Base-by-base conservation (phyloP, 2,113 vertebrate species). In the Copsychus sechellarum region DNA sequence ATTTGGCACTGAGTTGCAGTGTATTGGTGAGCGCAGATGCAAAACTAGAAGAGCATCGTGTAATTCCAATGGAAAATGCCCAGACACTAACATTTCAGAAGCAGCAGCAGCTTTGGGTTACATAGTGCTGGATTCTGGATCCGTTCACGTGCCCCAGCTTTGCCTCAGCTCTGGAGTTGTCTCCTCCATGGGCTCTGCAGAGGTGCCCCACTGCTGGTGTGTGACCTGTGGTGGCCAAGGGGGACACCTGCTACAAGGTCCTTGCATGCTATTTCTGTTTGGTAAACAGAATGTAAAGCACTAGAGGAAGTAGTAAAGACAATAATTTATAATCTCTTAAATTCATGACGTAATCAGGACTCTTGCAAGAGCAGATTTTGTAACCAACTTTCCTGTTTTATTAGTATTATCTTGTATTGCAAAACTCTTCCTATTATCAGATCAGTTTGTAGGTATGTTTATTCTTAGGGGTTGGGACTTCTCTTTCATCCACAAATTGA, bases 371-470 rank as follows among this genome's bases (percentile, higher is more conserved):
- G 31, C 15, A 19, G n/a, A 70, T 93, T 92, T 94, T 92, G 88
- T 88, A 92, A 95, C 82, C 1, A 5, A 86, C 64, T 90, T 92
- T 92, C 92, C 92, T 88, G 92, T 70, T 96, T 88, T 93, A 88
- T 86, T 95, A 77, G 62, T 85, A 70, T 67, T 87, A 85, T 70
- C 81, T 91, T 62, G 36, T 42, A 36, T 92, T 94, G 87, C 92
- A 93, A 91, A 93, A 90, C 85, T 61, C 40, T 80, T 89, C 81
- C 50, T 87, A 78, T 90, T 92, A 79, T 81, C 8, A 33, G 81
- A 88, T 90, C 71, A 90, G 73, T 94, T 95, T 91, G 38, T 95
- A 90, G 87, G 79, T 97, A 58, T 94, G 85, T 96, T 95, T 97
- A 80, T 91, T 95, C 51, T 50, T 88, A 54, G 60, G 61, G 71